Base-by-base conservation (phyloP, 2,113 vertebrate genomes). In the Callospermophilus lateralis region DNA sequence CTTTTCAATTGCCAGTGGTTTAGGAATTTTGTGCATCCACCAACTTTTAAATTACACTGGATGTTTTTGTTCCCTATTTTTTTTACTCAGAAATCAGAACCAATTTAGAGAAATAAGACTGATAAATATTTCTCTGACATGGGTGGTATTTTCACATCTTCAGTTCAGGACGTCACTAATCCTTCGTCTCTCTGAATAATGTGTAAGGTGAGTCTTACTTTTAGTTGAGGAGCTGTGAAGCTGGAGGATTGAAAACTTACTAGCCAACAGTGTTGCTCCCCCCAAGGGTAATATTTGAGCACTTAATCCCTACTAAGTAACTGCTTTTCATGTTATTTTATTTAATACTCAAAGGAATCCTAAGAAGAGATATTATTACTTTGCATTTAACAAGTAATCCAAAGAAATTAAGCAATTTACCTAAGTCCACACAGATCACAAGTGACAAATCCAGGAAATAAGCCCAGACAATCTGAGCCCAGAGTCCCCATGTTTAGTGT, bases 71-170 rank as follows among this genome's bases (percentile, higher is more conserved):
- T 94, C 61, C 34, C 28, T 74, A 84, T 74, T 28, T 61, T 93
- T 45, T 93, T 77, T 67, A 34, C 65, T 96, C 19, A 45, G 58
- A 95, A 92, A 84, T 86, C 9, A 84, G 77, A 94, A 72, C 16
- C 10, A 58, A 72, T 45, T 84, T 88, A 67, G 91, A 95, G 37
- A 94, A 84, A 72, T 80, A 73, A 58, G 30, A 34, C 5, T 84
- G 45, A 81, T 39, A 73, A 17, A 92, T 39, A 83, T 58, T 84
- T 77, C 68, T 87, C 78, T 88, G 81, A 72, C 30, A n/a, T 87
- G 4, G 37, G 19, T 42, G 7, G 5, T 51, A n/a, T 61, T 84
- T 86, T 86, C 78, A 58, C 91, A 85, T 92, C 76, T 89, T 92
- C 19, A 51, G 26, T 78, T 87, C 37, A 37, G 77, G 79, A 34